Conservation (phyloP, 2,888 invertebrate genomes). For the Torymus tubicola region DNA sequence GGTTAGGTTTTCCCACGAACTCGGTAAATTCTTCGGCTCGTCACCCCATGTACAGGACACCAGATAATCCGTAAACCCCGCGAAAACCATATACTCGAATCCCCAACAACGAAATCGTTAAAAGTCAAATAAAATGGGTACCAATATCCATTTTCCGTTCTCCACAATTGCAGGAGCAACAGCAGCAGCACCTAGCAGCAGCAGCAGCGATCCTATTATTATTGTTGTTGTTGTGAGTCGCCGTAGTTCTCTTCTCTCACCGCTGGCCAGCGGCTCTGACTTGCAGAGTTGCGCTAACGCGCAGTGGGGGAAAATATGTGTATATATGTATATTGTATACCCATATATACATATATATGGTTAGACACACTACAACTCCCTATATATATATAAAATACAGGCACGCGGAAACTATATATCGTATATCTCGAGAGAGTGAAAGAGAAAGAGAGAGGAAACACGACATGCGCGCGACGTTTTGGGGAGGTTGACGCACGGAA, state of each 20-base stretch:
- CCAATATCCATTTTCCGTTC: conserved; percentile 54
- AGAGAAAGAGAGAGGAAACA: background rate
- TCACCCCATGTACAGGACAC: background rate
- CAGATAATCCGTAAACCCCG: too few species aligned
- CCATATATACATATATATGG: too few species aligned
- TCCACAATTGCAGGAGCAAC: conserved; percentile 31
- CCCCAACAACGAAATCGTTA: too few species aligned
- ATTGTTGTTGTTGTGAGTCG: conserved; percentile 36
- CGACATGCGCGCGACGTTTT: background rate
- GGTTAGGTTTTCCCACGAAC: conserved; percentile 27
- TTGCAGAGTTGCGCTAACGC: conserved; percentile 14
- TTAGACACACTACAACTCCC: too few species aligned
- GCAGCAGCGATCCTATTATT: background rate
- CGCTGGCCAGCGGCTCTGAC: conserved; percentile 26
- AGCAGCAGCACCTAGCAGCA: background rate
- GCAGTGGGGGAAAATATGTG: too few species aligned
- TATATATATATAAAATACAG: too few species aligned
- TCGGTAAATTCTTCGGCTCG: conserved; percentile 9
- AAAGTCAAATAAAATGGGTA: conserved; percentile 5
- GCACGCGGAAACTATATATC: background rate
- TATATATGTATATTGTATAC: too few species aligned
- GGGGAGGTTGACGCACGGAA: too few species aligned
- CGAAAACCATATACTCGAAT: too few species aligned
- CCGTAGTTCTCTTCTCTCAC: too few species aligned
- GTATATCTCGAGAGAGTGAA: background rate